phyloP scores from a whole-genome alignment of 2,797 vertebrate genomes.

The Bufotes viridis region DNA sequence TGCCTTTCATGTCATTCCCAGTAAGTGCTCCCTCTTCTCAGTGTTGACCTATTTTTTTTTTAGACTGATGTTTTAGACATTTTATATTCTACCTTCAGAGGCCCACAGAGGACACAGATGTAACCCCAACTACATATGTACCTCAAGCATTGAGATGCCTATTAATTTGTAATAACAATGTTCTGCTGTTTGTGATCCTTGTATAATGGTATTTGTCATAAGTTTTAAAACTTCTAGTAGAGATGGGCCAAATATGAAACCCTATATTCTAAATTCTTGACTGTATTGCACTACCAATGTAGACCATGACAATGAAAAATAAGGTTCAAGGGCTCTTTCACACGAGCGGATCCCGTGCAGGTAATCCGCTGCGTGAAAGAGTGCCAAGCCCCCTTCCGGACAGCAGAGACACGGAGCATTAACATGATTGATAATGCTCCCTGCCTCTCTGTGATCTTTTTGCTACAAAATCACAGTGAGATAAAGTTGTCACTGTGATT shows the following conservation, averaged over 20 bases:
- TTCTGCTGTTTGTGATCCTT: neutral
- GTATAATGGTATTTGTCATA: neutral
- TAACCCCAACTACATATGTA: neutral
- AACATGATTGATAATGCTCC: no score
- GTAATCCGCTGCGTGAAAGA: no score
- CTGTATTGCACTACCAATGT: no score
- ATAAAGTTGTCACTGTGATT: no score
- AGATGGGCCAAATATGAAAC: neutral
- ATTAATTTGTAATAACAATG: neutral
- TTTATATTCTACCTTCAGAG: constrained; percentile 7
- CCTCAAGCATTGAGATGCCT: neutral
- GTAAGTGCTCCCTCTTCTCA: neutral
- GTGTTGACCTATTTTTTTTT: constrained; percentile 42
- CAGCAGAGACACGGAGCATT: no score
- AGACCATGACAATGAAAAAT: no score
- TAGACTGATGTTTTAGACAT: constrained; percentile 42
- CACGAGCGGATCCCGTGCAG: no score
- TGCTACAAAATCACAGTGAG: no score
- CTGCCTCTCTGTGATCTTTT: no score
- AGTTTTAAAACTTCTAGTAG: neutral
- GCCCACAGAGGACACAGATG: constrained; percentile 10
- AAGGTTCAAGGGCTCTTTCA: no score
- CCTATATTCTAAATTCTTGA: no score
- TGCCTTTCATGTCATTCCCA: constrained; percentile 42
- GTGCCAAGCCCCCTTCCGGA: no score